Base-by-base conservation (phyloP, 1,140 invertebrate genomes). In the Drosophila setifemur region DNA sequence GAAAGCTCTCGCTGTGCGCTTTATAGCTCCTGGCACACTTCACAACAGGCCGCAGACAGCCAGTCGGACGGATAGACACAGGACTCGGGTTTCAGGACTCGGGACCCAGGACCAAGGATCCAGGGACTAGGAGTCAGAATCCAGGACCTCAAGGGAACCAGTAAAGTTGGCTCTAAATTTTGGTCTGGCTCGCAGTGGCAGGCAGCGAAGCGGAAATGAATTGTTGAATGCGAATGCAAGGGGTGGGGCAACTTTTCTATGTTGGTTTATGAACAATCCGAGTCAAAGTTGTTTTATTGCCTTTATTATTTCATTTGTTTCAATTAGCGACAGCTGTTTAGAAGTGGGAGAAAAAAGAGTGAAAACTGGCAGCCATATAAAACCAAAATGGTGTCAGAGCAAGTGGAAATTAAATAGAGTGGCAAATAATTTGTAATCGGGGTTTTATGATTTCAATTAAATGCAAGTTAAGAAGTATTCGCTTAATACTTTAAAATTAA, bases 141-240 rank as follows among this genome's bases (percentile, higher is more conserved):
- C 7, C n/a, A 29, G 26, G 11, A 64, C 57, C 58, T 26, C 58
- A 6, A 48, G 33, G 61, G 25, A 64, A 40, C 25, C 58, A 63
- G 60, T 49, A 23, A 39, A 48, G 57, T 64, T 64, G 60, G 19
- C 19, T 23, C 42, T 21, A 14, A 14, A 35, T 25, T 43, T 55
- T 19, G 42, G 35, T 19, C 43, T 28, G 12, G 42, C 16, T 23
- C 14, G 23, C 21, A 42, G 16, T 14, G 31, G 45, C 28, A 26
- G 35, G 31, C 73, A 76, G 28, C 52, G 33, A 74, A 37, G 53
- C 49, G 68, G 44, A 77, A 78, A 77, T 78, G 52, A 78, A 76
- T 76, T 76, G 73, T 73, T 48, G 48, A 54, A 68, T 31, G 23
- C 31, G 31, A 49, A 26, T 12, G 14, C 12, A 3, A 2, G 60